Evolutionary conservation across 1,140 invertebrate genomes (phyloP), one percentile per base, ranked within the genome.

Genomic region (Drosophila pectinifera): DNA sequence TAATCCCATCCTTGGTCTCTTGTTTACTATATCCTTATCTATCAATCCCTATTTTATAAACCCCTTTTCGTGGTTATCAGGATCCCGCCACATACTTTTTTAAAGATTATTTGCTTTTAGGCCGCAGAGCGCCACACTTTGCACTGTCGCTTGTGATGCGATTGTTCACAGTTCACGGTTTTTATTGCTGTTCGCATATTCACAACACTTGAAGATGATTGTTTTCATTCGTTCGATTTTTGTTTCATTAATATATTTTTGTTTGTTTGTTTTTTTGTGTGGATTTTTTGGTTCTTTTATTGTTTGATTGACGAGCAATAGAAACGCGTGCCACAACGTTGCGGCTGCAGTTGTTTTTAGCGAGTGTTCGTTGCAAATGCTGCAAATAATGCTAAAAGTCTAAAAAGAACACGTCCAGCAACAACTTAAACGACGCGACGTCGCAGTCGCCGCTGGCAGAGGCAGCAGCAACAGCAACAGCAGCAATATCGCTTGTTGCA

Each of bases 301-400:
- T 65, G 67, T 85, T 59, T 75, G 74, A 49, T 55, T 70, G 65
- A 59, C 67, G 48, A 59, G 76, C 89, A 88, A 90, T 86, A 79
- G 83, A 90, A 91, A 90, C 90, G 90, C 90, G 90, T 91, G 90
- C 90, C 90, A 91, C 90, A 91, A 91, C 90, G 80, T 91, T 91
- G 90, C 90, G 86, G 90, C 85, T 91, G 90, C 90, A 91, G 90
- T 91, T 91, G 90, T 91, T 90, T 91, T 88, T 89, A 90, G 90
- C 90, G 90, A 91, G 90, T 91, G 90, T 83, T 91, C 90, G 90
- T 90, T 91, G 90, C 90, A 90, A 91, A 91, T 91, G 86, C 86
- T 84, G 85, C 86, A 91, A 90, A 88, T 91, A 88, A 88, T 90
- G 90, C 90, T 90, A 88, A 91, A 91, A 91, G 85, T 88, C 84